phyloP scores from a whole-genome alignment of 2,113 vertebrate species.

The Micronycteris hirsuta region DNA sequence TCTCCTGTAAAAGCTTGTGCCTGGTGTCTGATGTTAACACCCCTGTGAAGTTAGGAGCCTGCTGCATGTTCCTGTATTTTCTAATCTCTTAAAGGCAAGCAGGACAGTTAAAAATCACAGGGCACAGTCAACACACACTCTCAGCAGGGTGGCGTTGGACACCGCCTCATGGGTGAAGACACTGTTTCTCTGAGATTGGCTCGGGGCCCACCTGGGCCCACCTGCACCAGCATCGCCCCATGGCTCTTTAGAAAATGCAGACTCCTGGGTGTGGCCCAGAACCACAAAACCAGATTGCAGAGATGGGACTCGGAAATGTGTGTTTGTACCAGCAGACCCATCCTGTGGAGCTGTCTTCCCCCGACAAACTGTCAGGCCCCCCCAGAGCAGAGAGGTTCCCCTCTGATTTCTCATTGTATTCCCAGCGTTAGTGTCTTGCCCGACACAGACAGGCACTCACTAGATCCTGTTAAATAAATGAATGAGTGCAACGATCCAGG shows the following conservation, averaged over 20 bases:
- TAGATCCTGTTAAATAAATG: background rate
- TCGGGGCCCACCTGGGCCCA: too few relatives aligned
- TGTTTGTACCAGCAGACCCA: background rate
- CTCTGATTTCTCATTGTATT: background rate
- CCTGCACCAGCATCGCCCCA: fast-evolving
- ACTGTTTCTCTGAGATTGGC: background rate
- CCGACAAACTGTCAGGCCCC: fast-evolving
- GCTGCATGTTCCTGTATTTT: background rate
- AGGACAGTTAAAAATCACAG: background rate
- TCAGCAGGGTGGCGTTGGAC: background rate
- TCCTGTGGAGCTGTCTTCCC: background rate
- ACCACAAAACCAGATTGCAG: background rate
- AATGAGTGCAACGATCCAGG: background rate
- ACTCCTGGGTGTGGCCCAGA: background rate
- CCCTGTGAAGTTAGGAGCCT: background rate
- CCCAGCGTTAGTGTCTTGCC: fast-evolving
- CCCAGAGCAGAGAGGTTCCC: background rate
- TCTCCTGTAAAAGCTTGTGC: background rate
- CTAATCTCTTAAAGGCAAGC: background rate
- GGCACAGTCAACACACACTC: background rate
- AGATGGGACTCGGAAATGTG: background rate
- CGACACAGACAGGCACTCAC: background rate
- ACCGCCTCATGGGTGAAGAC: fast-evolving
- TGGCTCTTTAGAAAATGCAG: background rate
- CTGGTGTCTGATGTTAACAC: background rate